phyloP scores from a whole-genome alignment of 1,140 invertebrate genomes.

The Temnothorax curvispinosus region DNA sequence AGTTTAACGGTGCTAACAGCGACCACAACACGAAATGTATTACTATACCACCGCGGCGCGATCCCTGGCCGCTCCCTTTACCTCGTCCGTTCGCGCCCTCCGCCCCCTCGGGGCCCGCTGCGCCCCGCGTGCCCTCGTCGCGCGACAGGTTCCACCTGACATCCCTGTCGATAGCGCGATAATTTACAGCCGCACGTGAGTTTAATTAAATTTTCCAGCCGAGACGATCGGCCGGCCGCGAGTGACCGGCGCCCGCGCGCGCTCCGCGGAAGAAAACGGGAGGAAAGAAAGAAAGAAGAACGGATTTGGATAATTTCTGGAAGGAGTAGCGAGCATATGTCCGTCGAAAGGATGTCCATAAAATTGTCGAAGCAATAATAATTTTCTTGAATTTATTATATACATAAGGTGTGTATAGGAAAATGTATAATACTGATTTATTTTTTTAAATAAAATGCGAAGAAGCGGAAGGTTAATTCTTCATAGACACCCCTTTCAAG shows the following conservation, averaged over 20 bases:
- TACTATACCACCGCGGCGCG: constrained; percentile 65
- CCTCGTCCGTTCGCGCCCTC: constrained; percentile 13
- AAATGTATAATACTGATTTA: neutral
- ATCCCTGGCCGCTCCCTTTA: constrained; percentile 53
- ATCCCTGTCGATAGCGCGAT: constrained; percentile 67
- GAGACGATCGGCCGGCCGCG: neutral
- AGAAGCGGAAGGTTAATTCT: neutral
- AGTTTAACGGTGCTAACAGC: constrained; percentile 84
- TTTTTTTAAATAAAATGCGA: neutral
- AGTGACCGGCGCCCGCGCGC: constrained; percentile 26
- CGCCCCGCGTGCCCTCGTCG: neutral
- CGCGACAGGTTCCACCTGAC: neutral
- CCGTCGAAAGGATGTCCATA: neutral
- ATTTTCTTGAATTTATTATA: neutral
- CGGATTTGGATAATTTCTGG: neutral
- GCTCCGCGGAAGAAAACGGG: neutral
- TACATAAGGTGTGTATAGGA: neutral
- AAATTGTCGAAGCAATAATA: neutral
- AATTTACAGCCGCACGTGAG: constrained; percentile 77
- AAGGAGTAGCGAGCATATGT: neutral
- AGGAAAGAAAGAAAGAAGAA: neutral
- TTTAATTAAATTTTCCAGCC: constrained; percentile 79
- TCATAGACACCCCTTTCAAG: neutral
- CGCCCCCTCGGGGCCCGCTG: neutral
- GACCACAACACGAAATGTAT: constrained; percentile 82